phyloP scores from a whole-genome alignment of 2,888 invertebrate species.

The Acleris sparsana region DNA sequence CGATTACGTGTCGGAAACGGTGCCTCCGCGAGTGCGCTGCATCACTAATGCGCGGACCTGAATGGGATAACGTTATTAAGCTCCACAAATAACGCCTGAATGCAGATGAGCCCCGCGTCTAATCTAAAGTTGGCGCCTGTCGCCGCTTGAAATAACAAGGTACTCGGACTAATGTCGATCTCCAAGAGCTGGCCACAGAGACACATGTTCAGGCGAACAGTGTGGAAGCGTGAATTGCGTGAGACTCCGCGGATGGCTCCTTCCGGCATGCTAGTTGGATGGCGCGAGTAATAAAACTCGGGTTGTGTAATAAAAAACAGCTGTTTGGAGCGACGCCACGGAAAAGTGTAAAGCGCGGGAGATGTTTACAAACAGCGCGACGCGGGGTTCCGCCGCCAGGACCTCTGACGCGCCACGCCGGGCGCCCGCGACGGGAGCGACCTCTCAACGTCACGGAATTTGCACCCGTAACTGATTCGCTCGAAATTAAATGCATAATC shows the following conservation, averaged over 20 bases:
- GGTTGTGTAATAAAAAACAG: constrained; percentile 69
- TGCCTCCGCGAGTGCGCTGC: constrained; percentile 25
- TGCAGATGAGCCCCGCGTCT: constrained; percentile 72
- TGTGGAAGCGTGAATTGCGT: constrained; percentile 11
- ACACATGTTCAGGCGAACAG: constrained; percentile 15
- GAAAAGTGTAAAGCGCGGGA: constrained; percentile 60
- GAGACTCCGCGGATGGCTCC: constrained; percentile 23
- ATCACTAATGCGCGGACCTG: constrained; percentile 51
- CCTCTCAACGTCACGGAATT: constrained; percentile 44
- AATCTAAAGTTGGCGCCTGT: constrained; percentile 74
- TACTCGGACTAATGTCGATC: constrained; percentile 66
- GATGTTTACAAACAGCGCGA: constrained; percentile 72
- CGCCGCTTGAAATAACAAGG: constrained; percentile 72
- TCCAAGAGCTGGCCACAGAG: constrained; percentile 49
- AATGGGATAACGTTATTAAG: constrained; percentile 66
- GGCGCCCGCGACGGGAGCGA: constrained; percentile 7
- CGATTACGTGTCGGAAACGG: constrained; percentile 37
- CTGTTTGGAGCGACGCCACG: constrained; percentile 60
- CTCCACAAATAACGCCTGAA: constrained; percentile 70
- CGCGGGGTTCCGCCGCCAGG: constrained; percentile 48
- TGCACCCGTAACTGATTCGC: constrained; percentile 58
- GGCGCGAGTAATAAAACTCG: constrained; percentile 59
- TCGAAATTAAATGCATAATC: constrained; percentile 64
- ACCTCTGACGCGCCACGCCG: constrained; percentile 53
- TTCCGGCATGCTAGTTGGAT: constrained; percentile 60